Evolutionary conservation across 2,113 vertebrate species (phyloP).

Genomic region (Lutjanus erythropterus): DNA sequence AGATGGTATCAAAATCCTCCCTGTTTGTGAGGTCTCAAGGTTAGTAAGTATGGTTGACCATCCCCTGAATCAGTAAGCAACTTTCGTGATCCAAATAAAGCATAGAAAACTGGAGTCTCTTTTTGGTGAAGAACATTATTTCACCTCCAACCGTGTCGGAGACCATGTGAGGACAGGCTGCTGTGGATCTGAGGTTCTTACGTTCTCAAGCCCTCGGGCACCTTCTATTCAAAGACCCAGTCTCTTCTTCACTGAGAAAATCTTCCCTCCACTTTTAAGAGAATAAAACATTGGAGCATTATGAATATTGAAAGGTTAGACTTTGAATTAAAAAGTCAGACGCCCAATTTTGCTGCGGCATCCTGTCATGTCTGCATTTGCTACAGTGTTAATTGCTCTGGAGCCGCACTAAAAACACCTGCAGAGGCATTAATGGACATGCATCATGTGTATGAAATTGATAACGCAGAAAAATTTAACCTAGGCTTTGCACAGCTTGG

Average conservation of each 20-base stretch:
- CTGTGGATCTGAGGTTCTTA: conserved; percentile 42
- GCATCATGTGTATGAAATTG: not conserved
- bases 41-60: too few relatives aligned
- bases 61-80: not conserved
- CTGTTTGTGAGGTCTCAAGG: too few relatives aligned
- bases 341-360: conserved; percentile 2
- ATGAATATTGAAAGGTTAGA: conserved; percentile 73
- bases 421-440: not conserved
- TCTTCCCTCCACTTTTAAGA: conserved; percentile 63
- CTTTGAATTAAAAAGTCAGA: conserved; percentile 57
- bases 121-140: conserved; percentile 18
- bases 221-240: conserved; percentile 63
- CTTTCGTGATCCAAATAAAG: not conserved
- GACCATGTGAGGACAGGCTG: conserved; percentile 44
- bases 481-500: too few relatives aligned
- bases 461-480: not conserved
- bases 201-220: conserved; percentile 56
- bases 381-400: not conserved
- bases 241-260: conserved; percentile 53
- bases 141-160: conserved; percentile 41
- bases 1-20: too few relatives aligned
- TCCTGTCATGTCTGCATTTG: conserved; percentile 24
- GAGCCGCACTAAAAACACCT: not conserved
- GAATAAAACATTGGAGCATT: conserved; percentile 77
- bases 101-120: not conserved